These are phyloP conservation scores for Nixonia krombeini DNA, from an alignment of 1,140 invertebrate species.

Conservation along the genomic window DNA sequence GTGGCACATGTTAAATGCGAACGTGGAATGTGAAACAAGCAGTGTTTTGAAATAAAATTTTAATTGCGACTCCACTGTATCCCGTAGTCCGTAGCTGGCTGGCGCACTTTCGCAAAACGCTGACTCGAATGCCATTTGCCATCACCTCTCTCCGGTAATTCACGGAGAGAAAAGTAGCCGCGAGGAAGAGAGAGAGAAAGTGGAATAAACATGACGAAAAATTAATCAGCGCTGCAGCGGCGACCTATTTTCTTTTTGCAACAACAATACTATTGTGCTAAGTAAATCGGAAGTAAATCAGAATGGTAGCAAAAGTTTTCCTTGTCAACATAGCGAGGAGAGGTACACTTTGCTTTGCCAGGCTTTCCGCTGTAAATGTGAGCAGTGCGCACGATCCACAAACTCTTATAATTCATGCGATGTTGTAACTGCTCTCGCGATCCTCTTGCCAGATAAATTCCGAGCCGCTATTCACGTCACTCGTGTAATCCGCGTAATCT, in stretches of 20 bases:
- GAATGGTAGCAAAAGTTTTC: constrained; percentile 42
- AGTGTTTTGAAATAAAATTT: no score
- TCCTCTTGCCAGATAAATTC: constrained; percentile 40
- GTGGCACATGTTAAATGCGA: no score
- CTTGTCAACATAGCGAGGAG: constrained; percentile 41
- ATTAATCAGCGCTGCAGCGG: constrained; percentile 45
- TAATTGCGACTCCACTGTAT: no score
- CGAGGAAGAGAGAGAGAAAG: no score
- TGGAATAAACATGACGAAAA: constrained; percentile 26
- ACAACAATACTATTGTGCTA: no score
- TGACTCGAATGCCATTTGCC: no score
- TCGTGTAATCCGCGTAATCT: constrained; percentile 43
- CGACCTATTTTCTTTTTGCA: constrained; percentile 48
- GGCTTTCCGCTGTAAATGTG: constrained; percentile 42
- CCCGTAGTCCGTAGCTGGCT: no score
- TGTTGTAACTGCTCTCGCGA: constrained; percentile 38
- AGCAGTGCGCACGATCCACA: constrained; percentile 42
- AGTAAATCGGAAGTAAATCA: constrained; percentile 31
- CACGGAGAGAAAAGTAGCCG: background rate
- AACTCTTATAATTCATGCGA: constrained; percentile 50
- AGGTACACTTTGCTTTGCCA: constrained; percentile 41
- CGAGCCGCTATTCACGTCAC: constrained; percentile 41
- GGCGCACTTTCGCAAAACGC: no score
- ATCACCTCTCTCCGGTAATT: constrained; percentile 28
- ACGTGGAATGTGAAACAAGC: no score